Evolutionary conservation across 2,888 invertebrate genomes (phyloP), one percentile per base, ranked within the genome.

Genomic region (Zonitis immaculata): DNA sequence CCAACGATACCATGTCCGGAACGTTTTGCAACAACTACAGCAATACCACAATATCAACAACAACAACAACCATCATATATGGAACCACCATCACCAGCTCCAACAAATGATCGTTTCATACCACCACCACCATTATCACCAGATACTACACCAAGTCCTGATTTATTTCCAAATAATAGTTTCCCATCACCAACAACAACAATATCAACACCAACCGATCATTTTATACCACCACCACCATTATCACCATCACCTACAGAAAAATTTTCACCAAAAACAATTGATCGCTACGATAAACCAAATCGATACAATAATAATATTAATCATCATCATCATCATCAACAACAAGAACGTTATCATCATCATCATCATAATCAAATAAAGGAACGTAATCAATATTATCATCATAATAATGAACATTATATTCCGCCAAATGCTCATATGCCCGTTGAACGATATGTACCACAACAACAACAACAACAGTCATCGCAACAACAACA

Each of bases 361-460:
- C 59, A n/a, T n/a, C n/a, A n/a, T n/a, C n/a, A n/a, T n/a, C n/a
- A n/a, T n/a, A n/a, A n/a, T n/a, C n/a, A 59, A 26, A 11, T 54
- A 45, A 54, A 51, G 51, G 55, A 59, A 35, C 54, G 60, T 18
- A 61, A 60, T 49, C 52, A 57, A 43, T 57, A 64, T 42, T 64
- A 64, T 30, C 59, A 59, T 30, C 26, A 56, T 44, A 56, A 55
- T 55, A n/a, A n/a, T n/a, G 60, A 62, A 25, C 56, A 59, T n/a
- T 85, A 86, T 66, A 80, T 85, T 60, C 84, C 86, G 16, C 84
- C 86, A 6, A 83, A 85, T 56, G 85, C 85, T 12, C 87, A 87
- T 73, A 83, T 85, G 66, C 86, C 86, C 12, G 84, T 86, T 61
- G 86, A 87, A 76, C 81, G 87, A 64, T 87, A 87, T 72, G 84